These are phyloP conservation scores for Ophion slaviceki DNA, from an alignment of 2,888 invertebrate species.

Conservation along the genomic window DNA sequence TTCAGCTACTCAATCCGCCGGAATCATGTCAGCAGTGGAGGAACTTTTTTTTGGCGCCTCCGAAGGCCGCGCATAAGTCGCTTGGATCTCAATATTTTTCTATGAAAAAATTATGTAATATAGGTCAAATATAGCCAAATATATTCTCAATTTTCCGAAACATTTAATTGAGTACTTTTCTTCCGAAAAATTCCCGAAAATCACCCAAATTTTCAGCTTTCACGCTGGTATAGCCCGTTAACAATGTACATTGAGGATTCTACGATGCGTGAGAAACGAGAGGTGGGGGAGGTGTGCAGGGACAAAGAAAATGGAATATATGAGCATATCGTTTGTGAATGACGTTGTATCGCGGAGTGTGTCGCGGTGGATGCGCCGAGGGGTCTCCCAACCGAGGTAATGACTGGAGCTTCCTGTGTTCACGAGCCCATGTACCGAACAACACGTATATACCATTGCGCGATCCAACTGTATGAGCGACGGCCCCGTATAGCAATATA, in stretches of 20 bases:
- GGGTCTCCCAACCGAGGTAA: slow-evolving; percentile 79
- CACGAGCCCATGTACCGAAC: slow-evolving; percentile 71
- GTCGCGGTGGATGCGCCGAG: slow-evolving; percentile 79
- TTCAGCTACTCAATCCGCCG: too few species aligned
- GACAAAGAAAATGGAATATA: slow-evolving; percentile 43
- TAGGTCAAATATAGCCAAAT: too few species aligned
- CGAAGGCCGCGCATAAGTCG: too few species aligned
- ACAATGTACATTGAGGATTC: background rate
- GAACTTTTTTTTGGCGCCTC: too few species aligned
- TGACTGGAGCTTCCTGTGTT: slow-evolving; percentile 82
- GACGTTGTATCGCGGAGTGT: slow-evolving; percentile 77
- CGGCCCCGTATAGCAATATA: slow-evolving; percentile 26
- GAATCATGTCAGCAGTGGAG: too few species aligned
- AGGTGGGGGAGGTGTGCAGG: background rate
- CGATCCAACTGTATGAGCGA: slow-evolving; percentile 48
- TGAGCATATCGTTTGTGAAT: slow-evolving; percentile 72
- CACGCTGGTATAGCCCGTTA: too few species aligned
- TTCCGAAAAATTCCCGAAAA: too few species aligned
- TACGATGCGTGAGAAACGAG: slow-evolving; percentile 1
- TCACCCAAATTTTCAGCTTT: too few species aligned
- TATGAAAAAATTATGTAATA: too few species aligned
- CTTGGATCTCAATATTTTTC: too few species aligned
- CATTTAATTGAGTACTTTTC: too few species aligned
- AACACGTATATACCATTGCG: slow-evolving; percentile 27
- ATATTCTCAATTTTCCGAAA: too few species aligned